Percentiles rank a stretch among this genome's conserved stretches.
These are phyloP conservation scores for Aratinga solstitialis DNA, from an alignment of 2,797 vertebrate genomes.

Conservation along the genomic window DNA sequence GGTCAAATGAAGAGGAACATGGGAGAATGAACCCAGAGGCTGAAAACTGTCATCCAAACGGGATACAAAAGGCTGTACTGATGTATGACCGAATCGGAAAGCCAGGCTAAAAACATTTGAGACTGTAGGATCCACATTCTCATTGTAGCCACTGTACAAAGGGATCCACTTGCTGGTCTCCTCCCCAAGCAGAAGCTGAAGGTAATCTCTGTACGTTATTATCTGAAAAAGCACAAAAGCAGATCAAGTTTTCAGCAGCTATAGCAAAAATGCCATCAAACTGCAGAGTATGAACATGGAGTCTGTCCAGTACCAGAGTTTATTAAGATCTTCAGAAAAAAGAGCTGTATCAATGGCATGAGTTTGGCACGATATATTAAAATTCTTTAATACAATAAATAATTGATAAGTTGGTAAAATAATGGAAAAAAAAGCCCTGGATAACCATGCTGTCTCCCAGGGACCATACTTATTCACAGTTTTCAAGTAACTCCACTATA, in stretches of 20 bases:
- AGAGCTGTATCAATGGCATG: neutral
- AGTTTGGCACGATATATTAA: neutral
- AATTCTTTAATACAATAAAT: neutral
- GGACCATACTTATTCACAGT: neutral
- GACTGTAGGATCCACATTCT: neutral
- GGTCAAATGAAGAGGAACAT: slow-evolving; percentile 4
- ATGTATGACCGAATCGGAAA: neutral
- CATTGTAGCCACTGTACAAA: neutral
- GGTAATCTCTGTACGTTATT: slow-evolving; percentile 38
- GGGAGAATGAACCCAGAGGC: neutral
- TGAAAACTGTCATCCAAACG: slow-evolving; percentile 18
- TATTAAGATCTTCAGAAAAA: neutral
- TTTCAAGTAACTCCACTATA: neutral
- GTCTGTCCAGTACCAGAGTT: neutral
- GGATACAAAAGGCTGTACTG: slow-evolving; percentile 7
- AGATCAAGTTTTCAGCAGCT: neutral
- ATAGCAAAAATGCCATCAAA: neutral
- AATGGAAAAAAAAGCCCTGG: neutral
- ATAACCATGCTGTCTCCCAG: neutral
- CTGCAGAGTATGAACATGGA: neutral
- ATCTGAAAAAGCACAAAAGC: slow-evolving; percentile 9
- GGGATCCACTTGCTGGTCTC: slow-evolving; percentile 39
- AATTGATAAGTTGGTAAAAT: neutral
- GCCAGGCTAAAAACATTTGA: slow-evolving; percentile 45
- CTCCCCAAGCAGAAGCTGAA: neutral